Base-by-base conservation (phyloP, 1,140 invertebrate genomes). In the Phenacoccus solenopsis region DNA sequence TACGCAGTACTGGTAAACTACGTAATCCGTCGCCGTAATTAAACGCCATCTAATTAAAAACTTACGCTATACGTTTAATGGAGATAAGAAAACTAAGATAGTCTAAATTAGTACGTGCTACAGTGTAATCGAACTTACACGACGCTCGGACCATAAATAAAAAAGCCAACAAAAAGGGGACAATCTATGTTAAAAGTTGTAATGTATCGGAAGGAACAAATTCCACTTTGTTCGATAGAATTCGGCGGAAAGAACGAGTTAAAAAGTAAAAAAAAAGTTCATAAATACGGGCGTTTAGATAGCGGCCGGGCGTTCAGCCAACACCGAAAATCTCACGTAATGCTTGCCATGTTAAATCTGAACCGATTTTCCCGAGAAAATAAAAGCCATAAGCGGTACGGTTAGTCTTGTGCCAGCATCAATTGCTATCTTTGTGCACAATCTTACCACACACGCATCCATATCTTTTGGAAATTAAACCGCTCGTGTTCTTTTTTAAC, bases 381-480 rank as follows among this genome's bases (percentile, higher is more conserved):
- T 49, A 49, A 49, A 49, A 49, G 38, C 38, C 38, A 49, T 49
- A 49, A 49, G 38, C 38, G 38, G 38, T 49, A 49, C 12, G 38
- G 38, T 49, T 49, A 49, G 38, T 49, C n/a, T n/a, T 49, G 38
- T 49, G 38, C 38, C 38, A 49, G 38, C 38, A 49, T 49, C 38
- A 49, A 49, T 49, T 49, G 38, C 38, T 49, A 49, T 49, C 38
- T 49, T 49, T 49, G 38, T 49, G 38, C 38, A n/a, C 13, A n/a
- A 49, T 49, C 38, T 49, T 49, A 49, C 38, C 38, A 16, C 38
- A 49, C 38, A 49, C 38, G 38, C 38, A 49, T 49, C 38, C 38
- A 49, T 49, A 49, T 49, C 38, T 49, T 49, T 49, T 49, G 38
- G 38, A 49, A 49, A 49, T 49, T 49, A 49, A 49, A n/a, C 38